phyloP scores from a whole-genome alignment of 2,797 vertebrate species.

The Gallirallus australis region DNA sequence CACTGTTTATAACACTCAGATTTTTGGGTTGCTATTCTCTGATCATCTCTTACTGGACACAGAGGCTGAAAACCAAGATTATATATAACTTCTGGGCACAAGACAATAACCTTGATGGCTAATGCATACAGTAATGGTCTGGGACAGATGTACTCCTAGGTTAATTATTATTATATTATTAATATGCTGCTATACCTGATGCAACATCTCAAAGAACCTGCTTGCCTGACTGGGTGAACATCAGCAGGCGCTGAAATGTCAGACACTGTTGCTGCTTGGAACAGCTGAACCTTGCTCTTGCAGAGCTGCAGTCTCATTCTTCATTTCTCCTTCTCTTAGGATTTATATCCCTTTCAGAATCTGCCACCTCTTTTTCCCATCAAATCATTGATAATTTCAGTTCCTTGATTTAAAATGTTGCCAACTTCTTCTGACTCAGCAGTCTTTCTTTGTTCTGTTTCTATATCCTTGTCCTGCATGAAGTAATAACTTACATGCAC shows the following conservation, averaged over 20 bases:
- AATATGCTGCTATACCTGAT: neutral
- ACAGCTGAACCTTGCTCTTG: neutral
- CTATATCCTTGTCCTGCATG: neutral
- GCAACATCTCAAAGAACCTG: neutral
- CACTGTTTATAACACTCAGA: neutral
- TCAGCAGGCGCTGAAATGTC: neutral
- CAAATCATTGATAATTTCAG: neutral
- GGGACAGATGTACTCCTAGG: neutral
- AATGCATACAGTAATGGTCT: neutral
- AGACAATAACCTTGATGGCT: neutral
- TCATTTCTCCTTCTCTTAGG: neutral
- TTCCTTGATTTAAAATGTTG: conserved; percentile 34
- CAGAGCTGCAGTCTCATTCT: neutral
- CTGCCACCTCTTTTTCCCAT: neutral
- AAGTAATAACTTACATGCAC: neutral
- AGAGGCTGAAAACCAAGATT: neutral
- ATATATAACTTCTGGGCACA: neutral
- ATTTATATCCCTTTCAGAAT: neutral
- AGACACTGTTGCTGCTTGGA: neutral
- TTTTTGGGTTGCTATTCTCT: neutral
- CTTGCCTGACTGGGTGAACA: neutral
- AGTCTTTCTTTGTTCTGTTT: neutral
- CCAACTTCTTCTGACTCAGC: neutral
- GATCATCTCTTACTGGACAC: neutral
- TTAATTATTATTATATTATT: neutral